phyloP scores from a whole-genome alignment of 92 coral and sea anemone genomes.

The Parazoanthus swiftii region DNA sequence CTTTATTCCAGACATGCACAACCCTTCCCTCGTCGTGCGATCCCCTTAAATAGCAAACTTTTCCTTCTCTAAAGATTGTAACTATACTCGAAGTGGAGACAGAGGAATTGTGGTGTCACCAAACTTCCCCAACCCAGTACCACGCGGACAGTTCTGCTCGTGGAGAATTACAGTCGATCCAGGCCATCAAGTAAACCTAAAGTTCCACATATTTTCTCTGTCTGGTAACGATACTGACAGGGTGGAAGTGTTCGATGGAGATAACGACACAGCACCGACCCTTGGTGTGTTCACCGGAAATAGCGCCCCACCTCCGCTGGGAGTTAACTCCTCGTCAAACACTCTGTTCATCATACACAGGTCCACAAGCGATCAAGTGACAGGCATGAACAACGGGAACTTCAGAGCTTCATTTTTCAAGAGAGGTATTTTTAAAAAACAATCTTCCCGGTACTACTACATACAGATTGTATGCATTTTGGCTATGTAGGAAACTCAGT shows the following conservation, averaged over 20 bases:
- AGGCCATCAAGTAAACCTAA: constrained; percentile 14
- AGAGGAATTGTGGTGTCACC: neutral
- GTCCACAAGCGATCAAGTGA: neutral
- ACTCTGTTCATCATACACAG: constrained; percentile 3
- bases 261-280: neutral
- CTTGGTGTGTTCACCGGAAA: constrained; percentile 7
- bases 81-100: neutral
- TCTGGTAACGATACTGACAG: constrained; percentile 10
- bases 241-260: constrained; percentile 10
- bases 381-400: neutral
- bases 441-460: no score
- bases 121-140: constrained; percentile 1
- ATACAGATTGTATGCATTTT: no score
- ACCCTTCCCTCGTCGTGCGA: no score
- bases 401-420: neutral
- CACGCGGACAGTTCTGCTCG: constrained; percentile 34
- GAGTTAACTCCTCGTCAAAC: constrained; percentile 21
- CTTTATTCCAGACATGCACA: no score
- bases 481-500: no score
- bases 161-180: constrained; percentile 29
- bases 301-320: constrained; percentile 8
- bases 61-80: constrained; percentile 2
- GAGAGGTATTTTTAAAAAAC: neutral
- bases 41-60: no score
- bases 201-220: neutral